phyloP scores from a whole-genome alignment of 2,888 invertebrate species.

The Aethes cnicana region DNA sequence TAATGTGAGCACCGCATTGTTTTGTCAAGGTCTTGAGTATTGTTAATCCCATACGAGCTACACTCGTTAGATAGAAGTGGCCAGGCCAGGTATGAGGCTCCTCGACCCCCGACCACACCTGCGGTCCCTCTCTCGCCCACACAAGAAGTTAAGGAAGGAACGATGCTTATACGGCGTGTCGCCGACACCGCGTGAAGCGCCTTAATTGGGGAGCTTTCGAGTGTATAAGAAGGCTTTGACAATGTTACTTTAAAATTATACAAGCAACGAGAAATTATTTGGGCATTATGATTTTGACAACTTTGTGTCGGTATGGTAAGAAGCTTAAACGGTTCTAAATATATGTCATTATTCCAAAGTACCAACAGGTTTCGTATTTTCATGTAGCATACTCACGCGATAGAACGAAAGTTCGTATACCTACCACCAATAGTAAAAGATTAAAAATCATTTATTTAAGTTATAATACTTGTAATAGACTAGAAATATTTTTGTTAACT shows the following conservation, averaged over 20 bases:
- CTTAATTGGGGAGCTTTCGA: conserved; percentile 27
- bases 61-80: conserved; percentile 22
- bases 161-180: not conserved
- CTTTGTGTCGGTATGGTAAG: not conserved
- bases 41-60: conserved; percentile 20
- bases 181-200: conserved; percentile 11
- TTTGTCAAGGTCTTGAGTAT: conserved; percentile 26
- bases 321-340: not conserved
- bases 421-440: too few relatives aligned
- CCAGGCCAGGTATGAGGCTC: conserved; percentile 4
- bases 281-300: not conserved
- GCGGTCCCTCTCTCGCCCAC: conserved; percentile 4
- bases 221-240: conserved; percentile 21
- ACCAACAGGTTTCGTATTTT: too few relatives aligned
- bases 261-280: conserved; percentile 4
- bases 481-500: too few relatives aligned
- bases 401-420: too few relatives aligned
- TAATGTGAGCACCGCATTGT: conserved; percentile 21
- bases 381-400: too few relatives aligned
- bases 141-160: not conserved
- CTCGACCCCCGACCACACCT: too few relatives aligned
- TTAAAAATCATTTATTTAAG: too few relatives aligned
- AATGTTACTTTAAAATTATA: conserved; percentile 20
- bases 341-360: too few relatives aligned
- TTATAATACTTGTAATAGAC: too few relatives aligned